These are phyloP conservation scores for Syngnathoides biaculeatus DNA, from an alignment of 2,113 vertebrate genomes.

Conservation along the genomic window DNA sequence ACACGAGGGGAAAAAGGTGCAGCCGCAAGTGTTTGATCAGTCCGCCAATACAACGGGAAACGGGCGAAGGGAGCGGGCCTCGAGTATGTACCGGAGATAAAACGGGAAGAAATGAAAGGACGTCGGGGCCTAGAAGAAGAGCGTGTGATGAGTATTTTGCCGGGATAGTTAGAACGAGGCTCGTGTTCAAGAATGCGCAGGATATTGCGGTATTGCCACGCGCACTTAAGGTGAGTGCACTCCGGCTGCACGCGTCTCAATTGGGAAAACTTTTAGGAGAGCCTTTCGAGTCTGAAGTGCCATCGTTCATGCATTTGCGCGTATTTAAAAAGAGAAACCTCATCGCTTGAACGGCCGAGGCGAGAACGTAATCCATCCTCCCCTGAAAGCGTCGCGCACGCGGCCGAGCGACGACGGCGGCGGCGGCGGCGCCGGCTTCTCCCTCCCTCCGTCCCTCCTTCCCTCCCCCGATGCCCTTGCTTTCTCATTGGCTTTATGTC, in stretches of 20 bases:
- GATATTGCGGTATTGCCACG: neutral
- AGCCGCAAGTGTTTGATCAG: slow-evolving; percentile 61
- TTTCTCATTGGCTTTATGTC: slow-evolving; percentile 68
- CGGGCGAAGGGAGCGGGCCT: neutral
- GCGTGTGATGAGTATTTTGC: slow-evolving; percentile 4
- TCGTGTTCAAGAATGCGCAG: slow-evolving; percentile 10
- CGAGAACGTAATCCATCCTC: slow-evolving; percentile 25
- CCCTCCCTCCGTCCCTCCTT: slow-evolving; percentile 18
- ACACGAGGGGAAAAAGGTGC: slow-evolving; percentile 34
- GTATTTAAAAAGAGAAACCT: slow-evolving; percentile 69
- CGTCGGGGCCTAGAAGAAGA: neutral
- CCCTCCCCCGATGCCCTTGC: slow-evolving; percentile 56
- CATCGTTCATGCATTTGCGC: slow-evolving; percentile 64
- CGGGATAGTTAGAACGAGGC: neutral
- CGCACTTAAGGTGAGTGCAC: slow-evolving; percentile 18
- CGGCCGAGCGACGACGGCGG: slow-evolving; percentile 37
- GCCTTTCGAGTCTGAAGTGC: slow-evolving; percentile 64
- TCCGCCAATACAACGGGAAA: slow-evolving; percentile 29
- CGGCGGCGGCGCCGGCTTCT: slow-evolving; percentile 4
- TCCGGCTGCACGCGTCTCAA: slow-evolving; percentile 64
- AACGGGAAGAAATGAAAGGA: slow-evolving; percentile 19
- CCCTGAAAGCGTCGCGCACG: slow-evolving; percentile 41
- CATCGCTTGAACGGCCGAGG: slow-evolving; percentile 64
- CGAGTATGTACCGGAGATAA: slow-evolving; percentile 29
- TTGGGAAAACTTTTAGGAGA: slow-evolving; percentile 57